phyloP scores from a whole-genome alignment of 2,888 invertebrate species.

The Branchinecta sandiegonensis region DNA sequence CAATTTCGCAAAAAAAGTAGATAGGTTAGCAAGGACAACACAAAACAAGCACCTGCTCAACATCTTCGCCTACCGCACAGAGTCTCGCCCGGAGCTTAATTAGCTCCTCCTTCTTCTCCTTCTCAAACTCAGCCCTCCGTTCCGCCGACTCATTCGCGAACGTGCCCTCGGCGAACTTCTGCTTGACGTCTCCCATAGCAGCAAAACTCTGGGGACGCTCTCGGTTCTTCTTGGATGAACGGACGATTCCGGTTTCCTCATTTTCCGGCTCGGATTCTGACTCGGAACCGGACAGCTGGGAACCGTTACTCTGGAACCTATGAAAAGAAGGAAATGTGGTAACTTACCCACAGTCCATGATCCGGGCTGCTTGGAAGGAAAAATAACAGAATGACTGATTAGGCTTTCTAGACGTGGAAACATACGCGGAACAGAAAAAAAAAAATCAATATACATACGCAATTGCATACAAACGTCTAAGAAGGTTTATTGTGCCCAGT shows the following conservation, averaged over 20 bases:
- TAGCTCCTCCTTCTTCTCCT: conserved; percentile 74
- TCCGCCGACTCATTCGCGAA: conserved; percentile 26
- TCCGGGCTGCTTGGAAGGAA: conserved; percentile 10
- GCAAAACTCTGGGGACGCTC: conserved; percentile 26
- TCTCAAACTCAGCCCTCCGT: conserved; percentile 47
- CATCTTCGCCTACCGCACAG: conserved; percentile 34
- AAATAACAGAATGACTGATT: conserved; percentile 21
- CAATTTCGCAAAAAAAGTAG: background rate
- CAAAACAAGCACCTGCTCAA: conserved; percentile 17
- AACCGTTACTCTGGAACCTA: background rate
- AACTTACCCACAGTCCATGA: background rate
- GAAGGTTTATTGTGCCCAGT: too few species aligned
- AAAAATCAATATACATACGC: too few species aligned
- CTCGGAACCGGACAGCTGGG: background rate
- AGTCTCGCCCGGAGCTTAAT: conserved; percentile 68
- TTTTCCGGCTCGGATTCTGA: conserved; percentile 27
- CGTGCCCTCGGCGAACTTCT: conserved; percentile 51
- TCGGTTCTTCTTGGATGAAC: conserved; percentile 24
- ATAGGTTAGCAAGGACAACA: background rate
- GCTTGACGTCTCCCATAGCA: conserved; percentile 26
- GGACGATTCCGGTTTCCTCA: conserved; percentile 24
- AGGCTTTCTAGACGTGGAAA: background rate
- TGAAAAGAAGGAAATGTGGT: conserved; percentile 13
- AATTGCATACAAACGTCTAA: too few species aligned
- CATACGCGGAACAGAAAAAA: too few species aligned